Evolutionary conservation across 2,113 vertebrate genomes (phyloP).

Genomic region (Petrocephalus zakoni): DNA sequence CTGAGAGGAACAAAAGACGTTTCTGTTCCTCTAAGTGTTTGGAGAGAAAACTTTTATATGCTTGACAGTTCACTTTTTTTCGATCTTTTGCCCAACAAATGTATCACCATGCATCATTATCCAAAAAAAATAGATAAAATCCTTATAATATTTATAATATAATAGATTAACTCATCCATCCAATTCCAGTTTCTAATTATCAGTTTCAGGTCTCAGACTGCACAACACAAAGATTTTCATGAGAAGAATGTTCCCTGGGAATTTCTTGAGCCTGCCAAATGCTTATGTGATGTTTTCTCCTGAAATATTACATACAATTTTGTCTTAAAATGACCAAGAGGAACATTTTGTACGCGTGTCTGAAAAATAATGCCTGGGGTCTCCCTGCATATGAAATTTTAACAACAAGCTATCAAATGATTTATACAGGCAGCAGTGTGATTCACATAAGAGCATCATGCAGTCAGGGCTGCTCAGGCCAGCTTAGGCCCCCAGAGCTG

Average conservation of each 20-base stretch:
- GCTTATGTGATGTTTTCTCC: neutral
- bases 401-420: neutral
- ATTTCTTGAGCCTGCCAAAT: neutral
- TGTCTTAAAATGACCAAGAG: neutral
- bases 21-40: slow-evolving; percentile 5
- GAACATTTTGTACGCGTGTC: neutral
- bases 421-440: neutral
- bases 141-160: neutral
- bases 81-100: neutral
- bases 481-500: neutral
- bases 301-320: neutral
- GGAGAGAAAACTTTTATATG: neutral
- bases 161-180: neutral
- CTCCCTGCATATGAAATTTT: neutral
- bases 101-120: neutral
- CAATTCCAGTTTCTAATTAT: neutral
- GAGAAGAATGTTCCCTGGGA: neutral
- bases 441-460: neutral
- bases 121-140: neutral
- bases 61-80: neutral
- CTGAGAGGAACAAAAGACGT: neutral
- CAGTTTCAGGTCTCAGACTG: neutral
- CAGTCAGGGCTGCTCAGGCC: neutral
- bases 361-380: neutral
- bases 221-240: neutral